These are phyloP conservation scores for Trissolcus brochymenae DNA, from an alignment of 2,888 invertebrate genomes.

Conservation along the genomic window DNA sequence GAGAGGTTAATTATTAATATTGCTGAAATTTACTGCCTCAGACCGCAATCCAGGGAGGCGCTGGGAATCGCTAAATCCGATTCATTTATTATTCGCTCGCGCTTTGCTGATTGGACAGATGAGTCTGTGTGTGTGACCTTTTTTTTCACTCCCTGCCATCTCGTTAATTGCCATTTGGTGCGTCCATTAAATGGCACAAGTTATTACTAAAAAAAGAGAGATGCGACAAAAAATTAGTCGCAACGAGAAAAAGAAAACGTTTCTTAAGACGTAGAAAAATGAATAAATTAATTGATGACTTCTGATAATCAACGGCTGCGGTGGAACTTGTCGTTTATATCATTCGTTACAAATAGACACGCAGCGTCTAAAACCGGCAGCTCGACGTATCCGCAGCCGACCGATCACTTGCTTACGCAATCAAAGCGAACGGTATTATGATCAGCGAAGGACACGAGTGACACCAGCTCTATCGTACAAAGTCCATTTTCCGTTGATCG, in stretches of 20 bases:
- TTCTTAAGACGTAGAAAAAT: constrained; percentile 54
- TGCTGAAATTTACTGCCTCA: constrained; percentile 31
- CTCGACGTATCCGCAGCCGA: constrained; percentile 56
- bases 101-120: background rate
- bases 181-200: constrained; percentile 37
- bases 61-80: constrained; percentile 10
- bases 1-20: constrained; percentile 41
- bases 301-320: constrained; percentile 54
- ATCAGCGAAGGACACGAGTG: constrained; percentile 70
- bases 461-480: constrained; percentile 63
- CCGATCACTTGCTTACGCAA: constrained; percentile 62
- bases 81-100: constrained; percentile 22
- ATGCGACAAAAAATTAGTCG: background rate
- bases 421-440: constrained; percentile 63
- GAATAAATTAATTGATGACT: constrained; percentile 57
- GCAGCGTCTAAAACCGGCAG: constrained; percentile 54
- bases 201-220: constrained; percentile 29
- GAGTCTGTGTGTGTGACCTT: background rate
- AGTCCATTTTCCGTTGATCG: constrained; percentile 61
- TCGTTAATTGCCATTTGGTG: constrained; percentile 34
- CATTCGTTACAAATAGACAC: constrained; percentile 50
- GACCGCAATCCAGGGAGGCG: constrained; percentile 2
- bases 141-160: constrained; percentile 6
- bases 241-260: constrained; percentile 43
- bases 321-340: constrained; percentile 59